Base-by-base conservation (phyloP, 1,140 invertebrate species). In the Zaprionus inermis region DNA sequence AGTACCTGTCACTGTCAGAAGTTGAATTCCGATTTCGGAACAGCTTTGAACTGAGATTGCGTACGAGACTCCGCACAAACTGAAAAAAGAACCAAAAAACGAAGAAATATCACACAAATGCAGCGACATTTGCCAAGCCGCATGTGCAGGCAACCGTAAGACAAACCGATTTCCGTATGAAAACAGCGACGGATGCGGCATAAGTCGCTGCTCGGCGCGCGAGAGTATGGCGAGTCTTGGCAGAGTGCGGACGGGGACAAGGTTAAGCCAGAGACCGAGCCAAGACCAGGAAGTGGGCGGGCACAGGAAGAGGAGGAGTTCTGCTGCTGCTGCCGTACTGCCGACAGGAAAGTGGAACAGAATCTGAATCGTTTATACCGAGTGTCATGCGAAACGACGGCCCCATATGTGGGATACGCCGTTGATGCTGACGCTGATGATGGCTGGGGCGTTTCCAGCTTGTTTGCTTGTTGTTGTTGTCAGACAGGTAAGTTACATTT, bases 401-500 rank as follows among this genome's bases (percentile, higher is more conserved):
- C 16, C 71, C 49, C 58, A 4, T 24, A 74, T 71, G 71, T 75
- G 72, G 32, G 51, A 57, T 32, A 11, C 18, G 55, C 5, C 22
- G 5, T 32, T 32, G 30, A 32, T 44, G 38, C 38, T 49, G 65
- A 81, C 75, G 69, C 66, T 44, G 38, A 16, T 49, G 44, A 49
- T 49, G 44, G 44, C 72, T 64, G 63, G 61, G 65, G 69, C 73
- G 72, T 64, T 72, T 76, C 52, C 32, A 44, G 41, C 70, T 72
- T 77, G 65, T 51, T 85, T 71, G 36, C 38, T 84, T 70, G 49
- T 36, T 71, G 52, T 55, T 54, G 56, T 61, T 69, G 60, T 20
- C 52, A 54, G 84, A 84, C 85, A 89, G 84, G 80, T 89, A 78
- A 81, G 88, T 72, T 72, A 89, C 84, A 76, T 69, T 86, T 81